Percentiles rank a stretch among this genome's conserved stretches.
Evolutionary conservation across 1,140 invertebrate genomes (phyloP).

Genomic region (Pogonognathellus flavescens): DNA sequence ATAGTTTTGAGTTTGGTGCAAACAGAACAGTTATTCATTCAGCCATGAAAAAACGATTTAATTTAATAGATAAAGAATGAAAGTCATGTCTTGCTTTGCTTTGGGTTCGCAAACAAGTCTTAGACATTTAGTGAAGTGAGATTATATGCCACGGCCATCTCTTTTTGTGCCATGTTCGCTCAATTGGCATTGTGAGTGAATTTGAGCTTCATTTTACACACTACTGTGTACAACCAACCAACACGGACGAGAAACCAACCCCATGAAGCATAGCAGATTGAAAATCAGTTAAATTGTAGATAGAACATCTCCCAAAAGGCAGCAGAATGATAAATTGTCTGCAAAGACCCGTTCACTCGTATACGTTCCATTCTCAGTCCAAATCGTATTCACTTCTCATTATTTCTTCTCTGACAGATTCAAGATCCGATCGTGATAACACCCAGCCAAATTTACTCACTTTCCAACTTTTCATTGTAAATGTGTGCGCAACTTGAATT

Average conservation of each 20-base stretch:
- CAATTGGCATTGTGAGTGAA: not conserved
- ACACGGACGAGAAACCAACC: not conserved
- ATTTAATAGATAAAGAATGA: slow-evolving; percentile 44
- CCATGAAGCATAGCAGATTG: not conserved
- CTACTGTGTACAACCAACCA: not conserved
- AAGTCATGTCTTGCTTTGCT: slow-evolving; percentile 30
- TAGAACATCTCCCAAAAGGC: slow-evolving; percentile 12
- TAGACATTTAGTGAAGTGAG: not conserved
- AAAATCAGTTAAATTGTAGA: slow-evolving; percentile 21
- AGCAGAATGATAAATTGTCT: slow-evolving; percentile 35
- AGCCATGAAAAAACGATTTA: slow-evolving; percentile 45
- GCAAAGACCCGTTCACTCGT: not conserved
- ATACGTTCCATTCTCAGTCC: not conserved
- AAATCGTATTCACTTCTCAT: slow-evolving; percentile 14
- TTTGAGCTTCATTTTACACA: slow-evolving; percentile 5
- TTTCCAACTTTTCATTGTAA: not conserved
- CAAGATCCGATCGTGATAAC: slow-evolving; percentile 25
- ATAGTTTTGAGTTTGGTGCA: not conserved
- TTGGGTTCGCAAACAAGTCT: not conserved
- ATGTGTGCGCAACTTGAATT: not conserved
- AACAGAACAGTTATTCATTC: slow-evolving; percentile 38
- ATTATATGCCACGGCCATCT: not conserved
- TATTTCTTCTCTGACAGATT: slow-evolving; percentile 22
- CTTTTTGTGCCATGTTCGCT: not conserved
- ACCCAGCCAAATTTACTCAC: not conserved